Evolutionary conservation across 1,140 invertebrate species (phyloP).

Genomic region (Sitophilus oryzae): DNA sequence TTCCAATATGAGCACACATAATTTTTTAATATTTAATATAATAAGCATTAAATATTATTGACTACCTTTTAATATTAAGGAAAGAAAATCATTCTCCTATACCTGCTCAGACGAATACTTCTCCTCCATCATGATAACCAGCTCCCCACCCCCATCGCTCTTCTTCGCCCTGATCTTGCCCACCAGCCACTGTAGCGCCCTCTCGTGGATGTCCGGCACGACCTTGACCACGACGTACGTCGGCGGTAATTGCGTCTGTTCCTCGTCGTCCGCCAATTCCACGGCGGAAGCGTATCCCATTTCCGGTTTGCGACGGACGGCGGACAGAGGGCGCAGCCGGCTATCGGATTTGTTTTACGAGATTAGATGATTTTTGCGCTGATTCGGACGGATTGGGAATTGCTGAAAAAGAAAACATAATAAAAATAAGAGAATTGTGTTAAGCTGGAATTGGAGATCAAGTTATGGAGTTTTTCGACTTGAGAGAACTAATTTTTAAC

Average conservation of each 20-base stretch:
- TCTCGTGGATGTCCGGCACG: constrained; percentile 45
- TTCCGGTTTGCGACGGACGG: too few relatives aligned
- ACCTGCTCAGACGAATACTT: constrained; percentile 35
- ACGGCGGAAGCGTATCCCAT: constrained; percentile 25
- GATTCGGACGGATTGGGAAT: too few relatives aligned
- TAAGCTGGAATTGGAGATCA: too few relatives aligned
- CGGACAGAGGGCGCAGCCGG: constrained; percentile 13
- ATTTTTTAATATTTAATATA: too few relatives aligned
- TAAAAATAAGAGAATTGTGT: too few relatives aligned
- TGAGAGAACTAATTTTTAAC: too few relatives aligned
- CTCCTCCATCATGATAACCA: constrained; percentile 53
- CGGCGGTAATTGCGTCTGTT: constrained; percentile 45
- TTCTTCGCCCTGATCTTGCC: constrained; percentile 51
- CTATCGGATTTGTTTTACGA: constrained; percentile 26
- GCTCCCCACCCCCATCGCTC: constrained; percentile 54
- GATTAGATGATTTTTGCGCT: background rate
- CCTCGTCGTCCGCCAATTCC: constrained; percentile 31
- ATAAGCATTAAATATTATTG: too few relatives aligned
- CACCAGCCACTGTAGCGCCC: constrained; percentile 53
- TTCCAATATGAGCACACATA: too few relatives aligned
- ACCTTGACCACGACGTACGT: constrained; percentile 54
- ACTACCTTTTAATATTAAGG: too few relatives aligned
- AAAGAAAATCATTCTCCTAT: too few relatives aligned
- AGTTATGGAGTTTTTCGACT: too few relatives aligned
- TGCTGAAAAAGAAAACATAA: too few relatives aligned